Evolutionary conservation across 2,113 vertebrate genomes (phyloP).

Genomic region (Neotoma lepida): DNA sequence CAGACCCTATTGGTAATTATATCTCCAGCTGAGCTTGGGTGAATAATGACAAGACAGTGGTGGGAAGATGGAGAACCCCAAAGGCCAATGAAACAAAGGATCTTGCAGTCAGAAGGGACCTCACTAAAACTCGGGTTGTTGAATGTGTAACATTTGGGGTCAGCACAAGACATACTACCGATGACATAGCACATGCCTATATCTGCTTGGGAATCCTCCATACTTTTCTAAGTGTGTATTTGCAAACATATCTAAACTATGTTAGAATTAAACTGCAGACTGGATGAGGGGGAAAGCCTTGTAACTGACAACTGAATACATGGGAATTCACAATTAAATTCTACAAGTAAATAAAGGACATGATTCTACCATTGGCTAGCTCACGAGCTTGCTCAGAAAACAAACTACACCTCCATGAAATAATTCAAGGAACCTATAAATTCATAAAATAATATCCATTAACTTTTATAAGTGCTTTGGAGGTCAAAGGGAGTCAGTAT

Average conservation of each 20-base stretch:
- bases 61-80: background rate
- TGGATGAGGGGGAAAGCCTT: background rate
- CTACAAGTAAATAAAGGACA: background rate
- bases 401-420: background rate
- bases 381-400: background rate
- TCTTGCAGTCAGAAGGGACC: background rate
- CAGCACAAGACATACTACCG: background rate
- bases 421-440: background rate
- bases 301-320: background rate
- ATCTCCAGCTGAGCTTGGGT: background rate
- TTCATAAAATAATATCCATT: background rate
- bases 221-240: background rate
- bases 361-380: background rate
- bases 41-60: background rate
- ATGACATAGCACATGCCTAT: background rate
- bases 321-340: background rate
- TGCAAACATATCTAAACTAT: background rate
- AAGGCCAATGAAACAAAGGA: background rate
- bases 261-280: background rate
- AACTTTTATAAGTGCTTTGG: background rate
- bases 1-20: background rate
- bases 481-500: background rate
- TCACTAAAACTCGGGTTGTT: background rate
- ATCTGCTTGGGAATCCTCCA: background rate
- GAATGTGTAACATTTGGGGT: too few species aligned